Evolutionary conservation across 2,888 invertebrate species (phyloP).

Genomic region (Malacosoma neustria): DNA sequence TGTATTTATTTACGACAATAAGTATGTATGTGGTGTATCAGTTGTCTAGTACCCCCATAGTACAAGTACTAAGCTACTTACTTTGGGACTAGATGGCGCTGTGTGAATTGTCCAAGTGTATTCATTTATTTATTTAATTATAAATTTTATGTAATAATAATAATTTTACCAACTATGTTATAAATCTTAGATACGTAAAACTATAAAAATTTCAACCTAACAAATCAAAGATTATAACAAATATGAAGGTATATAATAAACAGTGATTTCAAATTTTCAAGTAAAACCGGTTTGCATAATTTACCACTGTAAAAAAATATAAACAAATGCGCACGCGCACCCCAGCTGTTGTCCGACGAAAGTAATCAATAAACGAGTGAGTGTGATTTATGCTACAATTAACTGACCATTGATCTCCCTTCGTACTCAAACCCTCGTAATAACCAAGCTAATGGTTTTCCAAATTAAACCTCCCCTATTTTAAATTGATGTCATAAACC

Average conservation of each 20-base stretch:
- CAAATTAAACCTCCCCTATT: conserved; percentile 49
- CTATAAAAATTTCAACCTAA: too few species aligned
- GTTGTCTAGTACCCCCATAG: too few species aligned
- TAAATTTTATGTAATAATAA: too few species aligned
- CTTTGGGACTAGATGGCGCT: too few species aligned
- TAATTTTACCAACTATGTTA: too few species aligned
- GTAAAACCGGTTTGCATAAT: background rate
- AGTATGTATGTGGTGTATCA: too few species aligned
- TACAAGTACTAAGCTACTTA: too few species aligned
- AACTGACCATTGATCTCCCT: conserved; percentile 61
- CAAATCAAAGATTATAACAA: background rate
- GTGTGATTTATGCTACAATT: conserved; percentile 66
- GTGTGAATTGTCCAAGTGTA: too few species aligned
- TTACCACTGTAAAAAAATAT: conserved; percentile 1
- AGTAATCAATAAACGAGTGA: conserved; percentile 33
- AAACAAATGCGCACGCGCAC: conserved; percentile 40
- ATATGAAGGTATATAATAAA: background rate
- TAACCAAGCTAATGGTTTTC: conserved; percentile 41
- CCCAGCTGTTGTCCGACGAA: conserved; percentile 50
- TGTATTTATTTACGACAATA: too few species aligned
- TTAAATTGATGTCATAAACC: conserved; percentile 19
- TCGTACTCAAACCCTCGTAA: conserved; percentile 13
- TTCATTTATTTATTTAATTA: too few species aligned
- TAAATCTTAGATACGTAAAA: too few species aligned
- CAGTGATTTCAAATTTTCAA: background rate